Evolutionary conservation across 2,797 vertebrate species (phyloP).

Genomic region (Dromococcyx pavoninus): DNA sequence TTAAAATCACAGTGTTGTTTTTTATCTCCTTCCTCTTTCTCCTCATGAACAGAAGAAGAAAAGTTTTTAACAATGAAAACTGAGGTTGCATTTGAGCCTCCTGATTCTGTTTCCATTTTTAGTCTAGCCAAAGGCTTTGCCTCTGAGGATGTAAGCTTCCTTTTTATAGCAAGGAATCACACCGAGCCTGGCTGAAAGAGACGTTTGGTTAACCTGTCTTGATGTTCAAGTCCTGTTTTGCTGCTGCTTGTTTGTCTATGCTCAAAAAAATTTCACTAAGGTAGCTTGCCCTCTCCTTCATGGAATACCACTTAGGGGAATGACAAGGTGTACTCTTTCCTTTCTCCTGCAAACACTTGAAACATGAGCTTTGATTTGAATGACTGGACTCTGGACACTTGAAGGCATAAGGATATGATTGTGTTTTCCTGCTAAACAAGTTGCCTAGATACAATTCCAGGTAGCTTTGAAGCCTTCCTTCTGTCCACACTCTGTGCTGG

Average conservation of each 20-base stretch:
- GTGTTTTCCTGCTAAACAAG: background rate
- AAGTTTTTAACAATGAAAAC: background rate
- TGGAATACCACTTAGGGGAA: background rate
- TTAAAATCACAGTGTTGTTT: background rate
- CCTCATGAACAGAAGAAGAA: background rate
- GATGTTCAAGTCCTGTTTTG: background rate
- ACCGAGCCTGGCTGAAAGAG: background rate
- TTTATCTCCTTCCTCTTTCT: background rate
- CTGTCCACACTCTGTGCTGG: background rate
- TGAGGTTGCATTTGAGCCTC: background rate
- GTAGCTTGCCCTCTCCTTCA: background rate
- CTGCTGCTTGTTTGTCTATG: background rate
- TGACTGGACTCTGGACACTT: background rate
- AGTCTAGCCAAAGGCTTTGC: background rate
- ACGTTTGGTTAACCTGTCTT: background rate
- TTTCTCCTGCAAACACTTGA: background rate
- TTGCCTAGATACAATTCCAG: background rate
- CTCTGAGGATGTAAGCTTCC: background rate
- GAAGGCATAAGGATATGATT: background rate
- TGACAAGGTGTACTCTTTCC: accelerated
- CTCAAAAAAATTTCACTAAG: background rate
- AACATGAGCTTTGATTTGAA: background rate
- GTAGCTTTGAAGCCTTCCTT: background rate
- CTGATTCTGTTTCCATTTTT: conserved; percentile 7
- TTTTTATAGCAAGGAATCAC: background rate